Percentiles rank a stretch among this genome's conserved stretches.
phyloP scores from a whole-genome alignment of 2,888 invertebrate genomes.

The Metellina segmentata region DNA sequence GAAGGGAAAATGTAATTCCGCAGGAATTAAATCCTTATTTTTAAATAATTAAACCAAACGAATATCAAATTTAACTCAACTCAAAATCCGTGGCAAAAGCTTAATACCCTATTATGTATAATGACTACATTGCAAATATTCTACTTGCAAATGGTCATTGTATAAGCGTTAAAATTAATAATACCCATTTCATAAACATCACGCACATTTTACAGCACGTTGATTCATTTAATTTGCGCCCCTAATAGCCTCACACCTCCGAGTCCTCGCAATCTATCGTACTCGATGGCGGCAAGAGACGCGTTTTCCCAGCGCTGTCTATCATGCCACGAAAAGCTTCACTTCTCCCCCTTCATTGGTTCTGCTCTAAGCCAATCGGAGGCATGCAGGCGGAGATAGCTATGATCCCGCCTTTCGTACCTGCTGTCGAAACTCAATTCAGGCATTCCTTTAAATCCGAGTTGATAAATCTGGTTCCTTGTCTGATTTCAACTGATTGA shows the following conservation, averaged over 20 bases:
- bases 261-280: slow-evolving; percentile 13
- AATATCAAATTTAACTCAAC: background rate
- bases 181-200: slow-evolving; percentile 41
- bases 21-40: no score
- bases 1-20: no score
- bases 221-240: slow-evolving; percentile 41
- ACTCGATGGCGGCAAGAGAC: slow-evolving; percentile 35
- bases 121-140: background rate
- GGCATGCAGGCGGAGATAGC: slow-evolving; percentile 47
- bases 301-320: slow-evolving; percentile 63
- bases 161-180: background rate
- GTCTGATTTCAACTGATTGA: background rate
- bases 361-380: slow-evolving; percentile 55
- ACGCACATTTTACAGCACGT: slow-evolving; percentile 5
- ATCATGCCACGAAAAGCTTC: slow-evolving; percentile 33
- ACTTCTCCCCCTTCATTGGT: slow-evolving; percentile 53
- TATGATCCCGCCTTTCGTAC: slow-evolving; percentile 44
- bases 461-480: background rate
- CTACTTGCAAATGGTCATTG: background rate
- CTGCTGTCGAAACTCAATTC: slow-evolving; percentile 18
- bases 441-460: background rate
- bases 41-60: no score
- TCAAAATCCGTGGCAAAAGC: background rate
- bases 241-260: slow-evolving; percentile 36
- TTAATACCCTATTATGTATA: background rate